Evolutionary conservation across 2,888 invertebrate species (phyloP), one percentile per base, ranked within the genome.

Genomic region (Temnothorax rugatulus): DNA sequence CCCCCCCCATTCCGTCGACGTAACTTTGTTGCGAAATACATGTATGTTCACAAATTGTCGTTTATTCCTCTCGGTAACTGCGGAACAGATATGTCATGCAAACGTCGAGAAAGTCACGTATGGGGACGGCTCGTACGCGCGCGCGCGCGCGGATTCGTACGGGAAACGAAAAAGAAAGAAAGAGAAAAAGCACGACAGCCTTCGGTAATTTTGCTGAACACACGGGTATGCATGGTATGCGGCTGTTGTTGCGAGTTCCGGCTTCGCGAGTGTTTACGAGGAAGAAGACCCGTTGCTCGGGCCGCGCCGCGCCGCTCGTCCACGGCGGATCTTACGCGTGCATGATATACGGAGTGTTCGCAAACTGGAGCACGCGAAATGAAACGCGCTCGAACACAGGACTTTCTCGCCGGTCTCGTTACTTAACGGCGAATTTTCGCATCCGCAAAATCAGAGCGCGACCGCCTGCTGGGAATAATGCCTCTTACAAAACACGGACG

Each of bases 171-270:
- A 44, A 41, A 44, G n/a, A 21, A 15, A 47, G 29, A 34, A 1
- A 9, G 41, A 57, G 25, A 57, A 41, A 41, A 25, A 25, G 18
- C 18, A 41, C 61, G 25, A 50, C 41, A 69, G 57, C 29, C 52
- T 81, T 50, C 52, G 79, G 15, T 68, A 61, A 79, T 79, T 21
- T 76, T 57, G 66, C n/a, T 64, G 79, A 79, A 68, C 52, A 29
- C 47, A 29, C 47, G 61, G 50, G 34, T 61, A 73, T 21, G 63
- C 59, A 13, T 54, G 61, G 54, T 75, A 59, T 61, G 61, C 82
- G 74, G 61, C 38, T 64, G 64, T 25, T 81, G 47, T 76, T 68
- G 68, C 82, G 52, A 63, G 64, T 82, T 74, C 82, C 82, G 75
- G 74, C 74, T 66, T 38, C 79, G 21, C 79, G 21, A 38, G 79